These are phyloP conservation scores for Champsocephalus esox DNA, from an alignment of 2,797 vertebrate species.

Conservation along the genomic window DNA sequence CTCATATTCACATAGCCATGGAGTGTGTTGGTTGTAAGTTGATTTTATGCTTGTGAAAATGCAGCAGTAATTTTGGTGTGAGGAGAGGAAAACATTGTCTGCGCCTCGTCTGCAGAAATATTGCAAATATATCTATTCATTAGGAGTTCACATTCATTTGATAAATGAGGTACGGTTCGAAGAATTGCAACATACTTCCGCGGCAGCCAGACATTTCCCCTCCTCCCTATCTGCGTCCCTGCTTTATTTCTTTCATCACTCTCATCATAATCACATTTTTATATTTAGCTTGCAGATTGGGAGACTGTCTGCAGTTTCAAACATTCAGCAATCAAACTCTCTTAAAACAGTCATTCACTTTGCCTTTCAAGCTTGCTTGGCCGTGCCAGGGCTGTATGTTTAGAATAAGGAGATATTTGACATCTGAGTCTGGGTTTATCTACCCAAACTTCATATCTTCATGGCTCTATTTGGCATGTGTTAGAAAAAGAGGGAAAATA, in stretches of 20 bases:
- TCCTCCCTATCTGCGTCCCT: conserved; percentile 28
- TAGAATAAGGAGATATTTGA: conserved; percentile 9
- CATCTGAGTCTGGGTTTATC: conserved; percentile 32
- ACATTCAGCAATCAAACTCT: conserved; percentile 5
- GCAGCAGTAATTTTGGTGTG: background rate
- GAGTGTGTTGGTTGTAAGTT: background rate
- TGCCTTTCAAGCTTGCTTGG: conserved; percentile 3
- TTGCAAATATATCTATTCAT: background rate
- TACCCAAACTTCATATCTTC: conserved; percentile 14
- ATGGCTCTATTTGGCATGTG: conserved; percentile 8
- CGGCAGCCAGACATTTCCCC: conserved; percentile 10
- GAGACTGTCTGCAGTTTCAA: conserved; percentile 34
- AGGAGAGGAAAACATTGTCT: background rate
- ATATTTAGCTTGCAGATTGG: conserved; percentile 60
- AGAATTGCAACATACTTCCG: background rate
- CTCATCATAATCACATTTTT: conserved; percentile 42
- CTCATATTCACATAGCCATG: background rate
- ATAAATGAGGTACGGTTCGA: background rate
- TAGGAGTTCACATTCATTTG: background rate
- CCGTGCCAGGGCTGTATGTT: background rate
- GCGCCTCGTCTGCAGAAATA: background rate
- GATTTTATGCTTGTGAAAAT: background rate
- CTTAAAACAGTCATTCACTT: conserved; percentile 16
- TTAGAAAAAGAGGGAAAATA: conserved; percentile 16
- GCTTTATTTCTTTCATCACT: conserved; percentile 45